A percentile compares a stretch with the other conserved stretches of the same genome.
phyloP scores from a whole-genome alignment of 2,888 invertebrate genomes.

The Vesta saturnalis region DNA sequence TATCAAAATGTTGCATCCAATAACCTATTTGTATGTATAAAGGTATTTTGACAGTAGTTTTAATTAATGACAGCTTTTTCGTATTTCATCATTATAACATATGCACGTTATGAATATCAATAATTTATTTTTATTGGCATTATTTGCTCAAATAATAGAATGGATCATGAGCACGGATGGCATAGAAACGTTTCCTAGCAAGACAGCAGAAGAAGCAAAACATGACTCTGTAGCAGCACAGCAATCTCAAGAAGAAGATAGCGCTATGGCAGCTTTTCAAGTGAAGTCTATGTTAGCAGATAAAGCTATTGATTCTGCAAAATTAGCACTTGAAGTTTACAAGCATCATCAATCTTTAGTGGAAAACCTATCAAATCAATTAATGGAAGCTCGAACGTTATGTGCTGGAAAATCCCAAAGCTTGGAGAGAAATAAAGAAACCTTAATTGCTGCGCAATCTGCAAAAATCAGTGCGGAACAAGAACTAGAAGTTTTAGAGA shows the following conservation, averaged over 20 bases:
- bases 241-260: background rate
- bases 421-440: background rate
- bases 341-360: background rate
- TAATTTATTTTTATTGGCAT: too few relatives aligned
- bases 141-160: too few relatives aligned
- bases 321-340: background rate
- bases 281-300: background rate
- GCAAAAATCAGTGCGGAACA: background rate
- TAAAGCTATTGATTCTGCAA: background rate
- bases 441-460: background rate
- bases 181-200: background rate
- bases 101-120: too few relatives aligned
- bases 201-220: background rate
- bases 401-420: background rate
- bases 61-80: too few relatives aligned
- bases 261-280: background rate
- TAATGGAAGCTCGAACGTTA: background rate
- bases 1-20: too few relatives aligned
- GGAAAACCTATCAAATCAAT: background rate
- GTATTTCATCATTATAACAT: too few relatives aligned
- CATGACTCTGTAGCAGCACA: background rate
- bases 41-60: too few relatives aligned
- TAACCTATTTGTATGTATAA: too few relatives aligned
- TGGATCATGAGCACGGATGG: background rate
- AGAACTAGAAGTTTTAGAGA: background rate